Percentiles rank a stretch among this genome's conserved stretches.
Evolutionary conservation across 2,113 vertebrate genomes (phyloP).

Genomic region (Rana temporaria): DNA sequence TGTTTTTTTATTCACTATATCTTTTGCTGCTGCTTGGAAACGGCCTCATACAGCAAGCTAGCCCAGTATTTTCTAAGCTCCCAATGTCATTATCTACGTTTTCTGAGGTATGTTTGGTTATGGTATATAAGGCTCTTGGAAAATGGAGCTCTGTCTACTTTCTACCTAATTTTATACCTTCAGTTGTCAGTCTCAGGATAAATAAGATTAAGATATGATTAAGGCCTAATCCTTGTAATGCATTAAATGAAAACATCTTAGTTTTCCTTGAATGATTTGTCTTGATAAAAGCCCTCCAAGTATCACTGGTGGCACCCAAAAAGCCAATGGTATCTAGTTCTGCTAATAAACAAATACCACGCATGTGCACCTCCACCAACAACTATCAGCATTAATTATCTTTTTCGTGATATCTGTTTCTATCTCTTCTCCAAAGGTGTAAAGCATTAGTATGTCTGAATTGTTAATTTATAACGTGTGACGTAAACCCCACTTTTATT

Average conservation of each 20-base stretch:
- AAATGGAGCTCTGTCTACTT: background rate
- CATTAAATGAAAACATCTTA: background rate
- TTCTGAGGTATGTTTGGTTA: background rate
- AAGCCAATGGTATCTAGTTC: constrained; percentile 8
- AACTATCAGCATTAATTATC: background rate
- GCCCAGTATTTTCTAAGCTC: constrained; percentile 11
- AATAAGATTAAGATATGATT: constrained; percentile 2
- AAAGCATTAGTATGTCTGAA: background rate
- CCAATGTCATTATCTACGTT: background rate
- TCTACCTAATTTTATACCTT: background rate
- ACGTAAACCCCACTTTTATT: background rate
- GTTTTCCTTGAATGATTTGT: background rate
- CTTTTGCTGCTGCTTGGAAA: background rate
- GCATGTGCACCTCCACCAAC: background rate
- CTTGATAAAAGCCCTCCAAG: too few species aligned
- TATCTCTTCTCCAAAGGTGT: constrained; percentile 3
- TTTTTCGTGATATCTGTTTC: background rate
- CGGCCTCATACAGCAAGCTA: background rate
- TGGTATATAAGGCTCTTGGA: background rate
- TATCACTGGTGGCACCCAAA: too few species aligned
- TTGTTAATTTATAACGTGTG: constrained; percentile 4
- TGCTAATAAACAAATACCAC: background rate
- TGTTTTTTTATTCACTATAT: constrained; percentile 9
- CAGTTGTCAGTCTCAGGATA: background rate
- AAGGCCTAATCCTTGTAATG: background rate